Evolutionary conservation across 2,888 invertebrate genomes (phyloP), one percentile per base, ranked within the genome.

Genomic region (Phasia obesa): DNA sequence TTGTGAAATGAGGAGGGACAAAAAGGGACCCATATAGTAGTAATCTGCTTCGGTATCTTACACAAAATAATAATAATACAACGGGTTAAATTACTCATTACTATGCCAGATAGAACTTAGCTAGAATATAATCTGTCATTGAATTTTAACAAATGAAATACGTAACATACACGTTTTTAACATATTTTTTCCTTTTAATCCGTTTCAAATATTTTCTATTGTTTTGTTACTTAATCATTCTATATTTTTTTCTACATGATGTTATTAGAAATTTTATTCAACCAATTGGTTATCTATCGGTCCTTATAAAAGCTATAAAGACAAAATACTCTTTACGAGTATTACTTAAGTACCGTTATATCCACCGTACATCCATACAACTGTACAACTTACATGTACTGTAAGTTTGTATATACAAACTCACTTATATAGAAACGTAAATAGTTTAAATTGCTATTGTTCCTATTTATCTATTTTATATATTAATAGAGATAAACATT

Each of bases 401-500:
- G n/a, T n/a, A n/a, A n/a, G n/a, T n/a, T 3, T 27, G 27, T 27
- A 6, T 35, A 35, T 35, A 11, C 11, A 35, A 35, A 53, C 38
- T 25, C 25, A 27, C 25, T 15, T 21, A 7, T 2, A 27, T 23
- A 27, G 25, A n/a, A 25, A 21, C 55, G 25, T 71, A 78, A 71
- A 71, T 64, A 35, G 38, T 71, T 71, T 71, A 78, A 71, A 78
- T 57, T 64, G 55, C 55, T 57, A 27, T 71, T 78, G 62, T 62
- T 44, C 53, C 23, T 19, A 13, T 44, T 27, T 19, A 0, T 35
- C 17, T 17, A 9, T 35, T 35, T 3, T 38, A n/a, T 23, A 35
- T 9, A 47, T n/a, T 21, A 19, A 47, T 21, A 27, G 19, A 25
- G 25, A 70, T 23, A 55, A 42, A 57, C n/a, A 47, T 60, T 2